Conservation (phyloP, 2,797 vertebrate genomes). For the Prionace glauca region DNA sequence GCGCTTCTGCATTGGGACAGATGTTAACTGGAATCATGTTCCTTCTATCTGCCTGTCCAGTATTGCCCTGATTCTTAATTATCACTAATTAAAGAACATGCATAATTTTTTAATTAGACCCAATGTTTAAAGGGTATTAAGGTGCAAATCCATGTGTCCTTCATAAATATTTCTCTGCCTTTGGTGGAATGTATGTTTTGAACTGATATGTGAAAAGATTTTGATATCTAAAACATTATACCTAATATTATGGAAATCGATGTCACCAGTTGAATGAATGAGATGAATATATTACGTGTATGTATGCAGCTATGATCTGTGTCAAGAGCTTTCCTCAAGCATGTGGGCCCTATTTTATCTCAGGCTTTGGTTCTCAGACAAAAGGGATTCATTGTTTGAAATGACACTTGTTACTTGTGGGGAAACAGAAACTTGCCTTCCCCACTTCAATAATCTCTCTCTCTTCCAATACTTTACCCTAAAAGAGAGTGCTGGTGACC, state of each 20-base stretch:
- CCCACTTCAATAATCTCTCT: not conserved
- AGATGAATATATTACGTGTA: not conserved
- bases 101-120: not conserved
- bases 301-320: not conserved
- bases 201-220: not conserved
- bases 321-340: not conserved
- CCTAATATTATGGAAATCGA: not conserved
- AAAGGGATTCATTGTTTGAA: not conserved
- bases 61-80: not conserved
- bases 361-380: not conserved
- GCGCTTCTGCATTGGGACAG: not conserved
- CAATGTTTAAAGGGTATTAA: not conserved
- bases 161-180: not conserved
- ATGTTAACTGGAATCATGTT: not conserved
- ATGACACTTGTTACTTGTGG: not conserved
- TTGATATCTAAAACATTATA: not conserved
- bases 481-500: too few relatives aligned
- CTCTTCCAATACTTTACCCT: too few relatives aligned
- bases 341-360: not conserved
- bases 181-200: not conserved
- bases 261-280: conserved; percentile 1
- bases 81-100: not conserved
- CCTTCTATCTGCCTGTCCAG: not conserved
- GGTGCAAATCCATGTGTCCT: not conserved
- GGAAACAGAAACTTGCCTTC: not conserved